Evolutionary conservation across 2,797 vertebrate genomes (phyloP), one percentile per base, ranked within the genome.

Genomic region (Buphagus erythrorhynchus): DNA sequence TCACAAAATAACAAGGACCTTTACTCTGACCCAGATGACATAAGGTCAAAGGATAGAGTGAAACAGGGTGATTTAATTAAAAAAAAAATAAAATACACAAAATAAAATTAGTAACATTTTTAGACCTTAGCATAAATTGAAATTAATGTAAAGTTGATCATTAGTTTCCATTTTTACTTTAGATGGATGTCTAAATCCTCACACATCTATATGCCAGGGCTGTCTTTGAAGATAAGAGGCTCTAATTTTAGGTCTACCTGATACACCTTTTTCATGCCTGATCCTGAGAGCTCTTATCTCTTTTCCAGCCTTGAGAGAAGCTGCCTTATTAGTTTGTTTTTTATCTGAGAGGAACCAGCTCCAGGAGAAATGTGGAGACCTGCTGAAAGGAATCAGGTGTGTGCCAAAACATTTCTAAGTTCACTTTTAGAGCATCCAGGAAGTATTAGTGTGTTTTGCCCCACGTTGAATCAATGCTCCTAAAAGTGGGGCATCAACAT

Each of bases 1-100:
- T 88, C 63, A 88, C 20, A 77, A 86, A 62, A 73, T 69, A 73
- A 90, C 26, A 91, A 76, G 52, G 25, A 86, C 8, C 11, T 90
- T 69, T 85, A 15, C 11, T 66, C 17, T 62, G 65, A 36, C 46
- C 22, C 21, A 28, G 8, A 7, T 65, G n/a, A 81, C 20, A 49
- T 51, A 46, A 65, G 31, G 35, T 76, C 28, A 88, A 12, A 51
- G 5, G 16, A 80, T 5, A 46, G 11, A 73, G 29, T 52, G 28
- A 76, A 69, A n/a, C 0, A n/a, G 1, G 2, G 2, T 57, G 3
- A 19, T 59, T 83, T 42, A 63, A 15, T 65, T 58, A 7, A 10
- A 55, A 88, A 83, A 69, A 46, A 0, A 26, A 73, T n/a, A n/a
- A 46, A 0, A 24, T 7, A 16, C 4, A 19, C 6, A 59, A 42